Conservation (phyloP, 2,888 invertebrate genomes). For the Hyles lineata region DNA sequence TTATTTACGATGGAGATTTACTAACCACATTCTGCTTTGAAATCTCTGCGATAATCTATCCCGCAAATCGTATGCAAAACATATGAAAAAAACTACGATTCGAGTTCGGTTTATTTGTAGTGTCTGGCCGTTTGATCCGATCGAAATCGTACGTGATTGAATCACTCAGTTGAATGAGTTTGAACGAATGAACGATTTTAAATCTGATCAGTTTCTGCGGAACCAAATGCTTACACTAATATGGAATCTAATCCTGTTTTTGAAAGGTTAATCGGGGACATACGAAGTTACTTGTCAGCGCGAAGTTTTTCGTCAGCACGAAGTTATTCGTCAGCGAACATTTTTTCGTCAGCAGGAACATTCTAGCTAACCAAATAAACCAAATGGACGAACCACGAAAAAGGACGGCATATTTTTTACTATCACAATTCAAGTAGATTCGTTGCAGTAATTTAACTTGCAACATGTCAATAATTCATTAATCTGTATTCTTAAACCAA, state of each 20-base stretch:
- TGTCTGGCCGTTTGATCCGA: conserved; percentile 1
- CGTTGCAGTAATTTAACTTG: too few relatives aligned
- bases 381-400: too few relatives aligned
- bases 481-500: too few relatives aligned
- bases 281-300: not conserved
- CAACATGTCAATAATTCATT: too few relatives aligned
- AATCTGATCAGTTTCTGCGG: conserved; percentile 32
- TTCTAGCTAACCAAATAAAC: too few relatives aligned
- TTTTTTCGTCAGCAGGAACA: not conserved
- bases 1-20: not conserved
- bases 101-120: not conserved
- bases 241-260: not conserved
- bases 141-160: conserved; percentile 35
- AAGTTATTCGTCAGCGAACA: not conserved
- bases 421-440: too few relatives aligned
- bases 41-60: not conserved
- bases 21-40: not conserved
- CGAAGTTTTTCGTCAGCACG: not conserved
- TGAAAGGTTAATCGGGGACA: not conserved
- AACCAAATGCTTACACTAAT: not conserved
- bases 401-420: too few relatives aligned
- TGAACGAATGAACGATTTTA: conserved; percentile 37
- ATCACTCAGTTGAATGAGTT: conserved; percentile 40
- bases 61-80: not conserved
- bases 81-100: too few relatives aligned